Conservation (phyloP, 2,113 vertebrate species). For the Mastomys coucha region DNA sequence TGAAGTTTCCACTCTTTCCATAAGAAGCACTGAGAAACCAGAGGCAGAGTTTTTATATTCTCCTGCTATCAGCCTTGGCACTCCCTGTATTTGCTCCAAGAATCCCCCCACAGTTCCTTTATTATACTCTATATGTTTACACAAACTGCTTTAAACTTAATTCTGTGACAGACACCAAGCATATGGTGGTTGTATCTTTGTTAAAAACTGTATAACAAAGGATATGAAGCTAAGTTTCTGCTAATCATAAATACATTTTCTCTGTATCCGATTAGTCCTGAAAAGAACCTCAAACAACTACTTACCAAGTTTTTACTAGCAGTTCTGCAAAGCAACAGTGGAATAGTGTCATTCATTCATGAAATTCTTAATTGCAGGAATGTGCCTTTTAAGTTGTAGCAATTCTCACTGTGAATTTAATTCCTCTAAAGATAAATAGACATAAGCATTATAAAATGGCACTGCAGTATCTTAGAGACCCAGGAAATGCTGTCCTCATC, state of each 20-base stretch:
- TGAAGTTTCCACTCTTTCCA: neutral
- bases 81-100: neutral
- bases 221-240: conserved; percentile 21
- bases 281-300: conserved; percentile 42
- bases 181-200: conserved; percentile 39
- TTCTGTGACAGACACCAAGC: conserved; percentile 48
- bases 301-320: conserved; percentile 9
- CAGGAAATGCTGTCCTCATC: neutral
- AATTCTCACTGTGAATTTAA: conserved; percentile 10
- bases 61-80: neutral
- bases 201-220: conserved; percentile 50
- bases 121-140: conserved; percentile 40
- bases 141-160: conserved; percentile 25
- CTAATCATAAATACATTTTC: conserved; percentile 33
- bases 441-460: neutral
- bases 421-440: conserved; percentile 19
- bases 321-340: neutral
- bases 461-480: neutral
- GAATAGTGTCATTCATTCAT: conserved; percentile 7
- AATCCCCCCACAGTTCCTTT: neutral
- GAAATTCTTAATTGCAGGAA: neutral
- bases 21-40: neutral
- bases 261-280: conserved; percentile 9
- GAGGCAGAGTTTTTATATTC: neutral
- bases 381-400: neutral